Conservation (phyloP, 2,797 vertebrate genomes). For the Aphelocoma californica region DNA sequence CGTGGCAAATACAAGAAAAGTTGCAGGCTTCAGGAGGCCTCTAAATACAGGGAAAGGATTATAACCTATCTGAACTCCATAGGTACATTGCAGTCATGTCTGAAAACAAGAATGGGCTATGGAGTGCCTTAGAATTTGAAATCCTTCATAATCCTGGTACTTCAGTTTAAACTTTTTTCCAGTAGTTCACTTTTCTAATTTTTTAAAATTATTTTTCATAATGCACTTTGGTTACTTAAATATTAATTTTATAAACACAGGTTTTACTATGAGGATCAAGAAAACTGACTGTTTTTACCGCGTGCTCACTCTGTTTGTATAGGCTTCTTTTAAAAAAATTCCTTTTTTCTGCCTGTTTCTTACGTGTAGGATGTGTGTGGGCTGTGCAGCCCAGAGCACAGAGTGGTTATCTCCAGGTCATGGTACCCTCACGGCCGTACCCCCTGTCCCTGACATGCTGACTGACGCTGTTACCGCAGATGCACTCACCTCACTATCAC, state of each 20-base stretch:
- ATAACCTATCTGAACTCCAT: not conserved
- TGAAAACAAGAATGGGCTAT: not conserved
- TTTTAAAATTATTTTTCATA: not conserved
- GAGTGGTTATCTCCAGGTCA: not conserved
- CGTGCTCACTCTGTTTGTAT: not conserved
- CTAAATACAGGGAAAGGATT: not conserved
- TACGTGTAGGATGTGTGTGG: accelerated
- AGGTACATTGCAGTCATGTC: not conserved
- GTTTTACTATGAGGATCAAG: not conserved
- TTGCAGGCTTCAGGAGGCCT: not conserved
- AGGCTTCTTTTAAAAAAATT: not conserved
- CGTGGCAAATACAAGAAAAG: not conserved
- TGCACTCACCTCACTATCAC: not conserved
- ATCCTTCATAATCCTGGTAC: not conserved
- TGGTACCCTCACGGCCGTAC: accelerated
- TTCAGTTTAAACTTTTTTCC: not conserved
- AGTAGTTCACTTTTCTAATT: not conserved
- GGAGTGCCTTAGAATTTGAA: not conserved
- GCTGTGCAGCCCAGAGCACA: not conserved
- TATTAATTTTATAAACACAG: not conserved
- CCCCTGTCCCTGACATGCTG: not conserved
- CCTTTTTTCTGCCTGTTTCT: not conserved
- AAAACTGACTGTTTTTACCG: not conserved
- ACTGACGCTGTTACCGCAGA: accelerated
- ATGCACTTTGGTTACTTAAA: not conserved